These are phyloP conservation scores for Atherinosoma microstoma DNA, from an alignment of 2,797 vertebrate species.

Conservation along the genomic window DNA sequence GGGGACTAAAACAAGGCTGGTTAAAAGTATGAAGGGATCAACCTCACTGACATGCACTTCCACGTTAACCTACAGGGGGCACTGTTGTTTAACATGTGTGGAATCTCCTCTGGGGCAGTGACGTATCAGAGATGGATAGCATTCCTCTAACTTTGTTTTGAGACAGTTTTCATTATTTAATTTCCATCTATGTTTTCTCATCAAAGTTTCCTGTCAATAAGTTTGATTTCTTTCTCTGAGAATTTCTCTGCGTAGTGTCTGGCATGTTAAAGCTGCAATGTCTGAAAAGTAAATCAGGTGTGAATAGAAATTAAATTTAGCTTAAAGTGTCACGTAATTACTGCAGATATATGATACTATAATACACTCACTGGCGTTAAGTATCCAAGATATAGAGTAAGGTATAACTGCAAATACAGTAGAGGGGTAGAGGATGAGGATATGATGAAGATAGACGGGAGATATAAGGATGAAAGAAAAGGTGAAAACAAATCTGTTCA, in stretches of 20 bases:
- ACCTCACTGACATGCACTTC: constrained; percentile 19
- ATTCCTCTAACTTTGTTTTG: constrained; percentile 51
- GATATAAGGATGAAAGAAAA: constrained; percentile 6
- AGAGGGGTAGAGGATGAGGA: constrained; percentile 34
- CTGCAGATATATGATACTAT: constrained; percentile 36
- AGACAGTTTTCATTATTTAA: constrained; percentile 20
- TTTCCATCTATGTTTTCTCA: constrained; percentile 46
- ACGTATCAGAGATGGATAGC: constrained; percentile 38
- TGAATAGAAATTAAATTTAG: constrained; percentile 45
- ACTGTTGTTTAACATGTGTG: constrained; percentile 65
- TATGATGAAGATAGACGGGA: constrained; percentile 16
- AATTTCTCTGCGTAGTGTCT: constrained; percentile 42
- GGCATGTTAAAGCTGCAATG: constrained; percentile 50
- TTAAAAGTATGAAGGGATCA: constrained; percentile 47
- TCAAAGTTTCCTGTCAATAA: constrained; percentile 46
- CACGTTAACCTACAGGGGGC: constrained; percentile 64
- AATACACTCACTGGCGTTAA: constrained; percentile 3
- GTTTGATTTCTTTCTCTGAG: constrained; percentile 43
- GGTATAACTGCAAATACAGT: constrained; percentile 22
- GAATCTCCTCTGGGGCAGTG: neutral
- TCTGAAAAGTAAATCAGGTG: constrained; percentile 50
- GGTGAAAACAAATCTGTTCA: constrained; percentile 31
- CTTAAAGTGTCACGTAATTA: constrained; percentile 58
- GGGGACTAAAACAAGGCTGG: constrained; percentile 57
- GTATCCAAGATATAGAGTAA: constrained; percentile 25